Percentiles rank a stretch among this genome's conserved stretches.
These are phyloP conservation scores for Ichneumon xanthorius DNA, from an alignment of 2,888 invertebrate genomes.

Conservation along the genomic window DNA sequence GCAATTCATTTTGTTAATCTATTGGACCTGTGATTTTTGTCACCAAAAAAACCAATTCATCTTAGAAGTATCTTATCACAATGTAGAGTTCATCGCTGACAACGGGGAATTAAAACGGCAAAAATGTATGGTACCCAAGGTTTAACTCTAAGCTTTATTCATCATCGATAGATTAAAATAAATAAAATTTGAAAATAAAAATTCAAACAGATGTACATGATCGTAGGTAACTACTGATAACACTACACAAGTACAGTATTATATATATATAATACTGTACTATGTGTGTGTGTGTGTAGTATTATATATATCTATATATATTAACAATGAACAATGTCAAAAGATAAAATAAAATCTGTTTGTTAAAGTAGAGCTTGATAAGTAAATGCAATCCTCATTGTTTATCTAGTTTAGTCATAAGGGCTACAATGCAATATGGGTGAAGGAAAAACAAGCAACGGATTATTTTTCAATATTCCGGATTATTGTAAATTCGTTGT, in stretches of 20 bases:
- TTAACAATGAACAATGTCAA: conserved; percentile 75
- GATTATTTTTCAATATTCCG: conserved; percentile 20
- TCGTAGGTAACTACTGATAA: conserved; percentile 48
- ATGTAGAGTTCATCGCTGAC: neutral
- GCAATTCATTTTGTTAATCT: no score
- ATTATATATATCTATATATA: conserved; percentile 37
- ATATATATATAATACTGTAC: conserved; percentile 22
- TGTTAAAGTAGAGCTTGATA: conserved; percentile 47
- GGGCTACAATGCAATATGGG: neutral
- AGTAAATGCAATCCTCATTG: conserved; percentile 76
- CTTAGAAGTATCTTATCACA: neutral
- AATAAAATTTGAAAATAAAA: conserved; percentile 73
- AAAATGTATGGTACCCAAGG: neutral
- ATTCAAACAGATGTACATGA: conserved; percentile 67
- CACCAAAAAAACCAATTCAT: neutral
- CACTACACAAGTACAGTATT: conserved; percentile 36
- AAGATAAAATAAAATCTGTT: conserved; percentile 56
- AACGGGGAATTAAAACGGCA: neutral
- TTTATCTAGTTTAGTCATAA: conserved; percentile 31
- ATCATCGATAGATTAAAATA: conserved; percentile 73
- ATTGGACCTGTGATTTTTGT: neutral
- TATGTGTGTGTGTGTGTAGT: neutral
- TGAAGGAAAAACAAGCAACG: conserved; percentile 29
- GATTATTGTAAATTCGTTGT: conserved; percentile 41
- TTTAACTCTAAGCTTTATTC: conserved; percentile 71